Evolutionary conservation across 2,797 vertebrate species (phyloP).

Genomic region (Sebastes itinus): DNA sequence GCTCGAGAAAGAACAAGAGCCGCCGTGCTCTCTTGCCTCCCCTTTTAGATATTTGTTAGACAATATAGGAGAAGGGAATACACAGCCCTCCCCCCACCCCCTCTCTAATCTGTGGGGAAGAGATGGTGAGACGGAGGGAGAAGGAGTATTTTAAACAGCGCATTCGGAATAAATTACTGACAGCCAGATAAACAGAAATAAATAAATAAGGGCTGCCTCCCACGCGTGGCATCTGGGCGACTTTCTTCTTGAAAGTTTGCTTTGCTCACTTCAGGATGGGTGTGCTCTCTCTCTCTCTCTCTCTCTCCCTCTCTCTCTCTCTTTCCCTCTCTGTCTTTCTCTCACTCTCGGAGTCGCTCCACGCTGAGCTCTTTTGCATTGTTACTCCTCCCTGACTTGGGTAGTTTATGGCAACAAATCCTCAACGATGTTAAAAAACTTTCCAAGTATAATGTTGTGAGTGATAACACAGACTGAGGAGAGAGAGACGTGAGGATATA

Average conservation of each 20-base stretch:
- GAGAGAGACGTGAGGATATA: background rate
- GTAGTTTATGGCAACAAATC: conserved; percentile 47
- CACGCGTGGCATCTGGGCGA: conserved; percentile 77
- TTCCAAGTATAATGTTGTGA: conserved; percentile 16
- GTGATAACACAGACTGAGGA: conserved; percentile 1
- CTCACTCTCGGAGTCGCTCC: conserved; percentile 16
- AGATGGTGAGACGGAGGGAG: conserved; percentile 53
- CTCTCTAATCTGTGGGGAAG: conserved; percentile 68
- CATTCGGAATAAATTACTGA: conserved; percentile 83
- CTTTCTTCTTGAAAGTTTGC: conserved; percentile 84
- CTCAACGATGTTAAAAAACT: conserved; percentile 16
- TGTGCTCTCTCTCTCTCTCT: conserved; percentile 37
- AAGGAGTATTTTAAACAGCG: conserved; percentile 75
- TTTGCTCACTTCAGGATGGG: conserved; percentile 79
- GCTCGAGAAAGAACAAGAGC: conserved; percentile 60
- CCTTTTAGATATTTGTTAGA: conserved; percentile 69
- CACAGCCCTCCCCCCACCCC: conserved; percentile 49
- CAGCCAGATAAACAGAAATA: conserved; percentile 84
- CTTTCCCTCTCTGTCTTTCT: conserved; percentile 18
- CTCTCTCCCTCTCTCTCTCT: conserved; percentile 3
- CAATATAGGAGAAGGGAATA: conserved; percentile 60
- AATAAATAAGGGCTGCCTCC: conserved; percentile 84
- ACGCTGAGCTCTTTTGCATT: conserved; percentile 27
- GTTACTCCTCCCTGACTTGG: conserved; percentile 30
- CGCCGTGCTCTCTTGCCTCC: conserved; percentile 53